phyloP scores from a whole-genome alignment of 2,888 invertebrate genomes.

The Polymixis lichenea region DNA sequence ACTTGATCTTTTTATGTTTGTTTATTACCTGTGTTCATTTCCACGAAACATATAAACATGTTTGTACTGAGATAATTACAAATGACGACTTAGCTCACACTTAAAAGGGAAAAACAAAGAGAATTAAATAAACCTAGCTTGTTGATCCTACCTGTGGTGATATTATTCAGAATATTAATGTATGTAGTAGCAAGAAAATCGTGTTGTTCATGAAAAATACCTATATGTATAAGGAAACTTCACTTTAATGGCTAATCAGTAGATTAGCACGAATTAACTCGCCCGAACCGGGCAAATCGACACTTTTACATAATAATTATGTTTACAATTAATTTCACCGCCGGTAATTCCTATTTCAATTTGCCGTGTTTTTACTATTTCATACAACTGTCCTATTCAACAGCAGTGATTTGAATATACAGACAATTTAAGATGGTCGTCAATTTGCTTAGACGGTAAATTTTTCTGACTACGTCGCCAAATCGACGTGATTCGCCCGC shows the following conservation, averaged over 20 bases:
- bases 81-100: neutral
- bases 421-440: neutral
- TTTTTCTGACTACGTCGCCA: too few relatives aligned
- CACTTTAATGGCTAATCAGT: too few relatives aligned
- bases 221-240: neutral
- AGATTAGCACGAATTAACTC: too few relatives aligned
- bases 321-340: too few relatives aligned
- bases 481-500: too few relatives aligned
- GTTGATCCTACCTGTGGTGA: neutral
- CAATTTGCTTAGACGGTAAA: too few relatives aligned
- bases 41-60: too few relatives aligned
- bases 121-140: neutral
- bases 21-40: too few relatives aligned
- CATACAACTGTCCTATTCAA: neutral
- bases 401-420: neutral
- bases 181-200: neutral
- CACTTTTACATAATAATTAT: too few relatives aligned
- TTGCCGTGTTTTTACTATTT: neutral
- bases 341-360: neutral
- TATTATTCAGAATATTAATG: too few relatives aligned
- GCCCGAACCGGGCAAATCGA: too few relatives aligned
- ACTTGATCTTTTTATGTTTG: too few relatives aligned
- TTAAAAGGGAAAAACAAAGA: neutral
- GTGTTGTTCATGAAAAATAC: neutral
- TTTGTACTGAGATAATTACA: constrained; percentile 16